phyloP scores from a whole-genome alignment of 2,888 invertebrate genomes.

The Aquatica leii region DNA sequence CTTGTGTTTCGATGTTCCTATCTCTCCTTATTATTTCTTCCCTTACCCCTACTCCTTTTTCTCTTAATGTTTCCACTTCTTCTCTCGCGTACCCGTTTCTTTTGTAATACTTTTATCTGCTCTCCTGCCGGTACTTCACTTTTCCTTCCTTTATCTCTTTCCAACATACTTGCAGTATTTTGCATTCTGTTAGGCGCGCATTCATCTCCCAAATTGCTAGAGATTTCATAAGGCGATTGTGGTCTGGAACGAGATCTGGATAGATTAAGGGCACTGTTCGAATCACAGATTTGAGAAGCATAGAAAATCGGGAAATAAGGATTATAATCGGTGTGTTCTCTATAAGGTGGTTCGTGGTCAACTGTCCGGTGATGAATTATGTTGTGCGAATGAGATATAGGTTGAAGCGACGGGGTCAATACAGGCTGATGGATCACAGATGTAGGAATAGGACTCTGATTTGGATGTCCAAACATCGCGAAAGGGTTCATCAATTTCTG shows the following conservation, averaged over 20 bases:
- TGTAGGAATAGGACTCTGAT: constrained; percentile 65
- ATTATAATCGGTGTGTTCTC: constrained; percentile 61
- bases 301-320: constrained; percentile 49
- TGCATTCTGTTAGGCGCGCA: constrained; percentile 60
- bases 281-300: constrained; percentile 48
- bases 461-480: constrained; percentile 66
- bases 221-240: constrained; percentile 83
- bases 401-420: constrained; percentile 63
- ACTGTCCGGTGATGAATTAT: constrained; percentile 62
- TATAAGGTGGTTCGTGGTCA: constrained; percentile 62
- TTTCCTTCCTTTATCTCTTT: no score
- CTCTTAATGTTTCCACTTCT: no score
- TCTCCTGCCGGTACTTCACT: no score
- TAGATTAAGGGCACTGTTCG: constrained; percentile 75
- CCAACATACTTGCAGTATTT: no score
- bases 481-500: constrained; percentile 64
- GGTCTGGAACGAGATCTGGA: constrained; percentile 63
- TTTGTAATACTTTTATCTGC: no score
- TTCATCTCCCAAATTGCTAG: constrained; percentile 75
- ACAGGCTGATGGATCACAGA: constrained; percentile 69
- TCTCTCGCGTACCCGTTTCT: no score
- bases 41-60: no score
- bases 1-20: no score
- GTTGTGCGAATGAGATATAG: constrained; percentile 62
- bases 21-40: no score